Percentiles rank a stretch among this genome's conserved stretches.
phyloP scores from a whole-genome alignment of 2,113 vertebrate species.

The Ceratotherium simum region DNA sequence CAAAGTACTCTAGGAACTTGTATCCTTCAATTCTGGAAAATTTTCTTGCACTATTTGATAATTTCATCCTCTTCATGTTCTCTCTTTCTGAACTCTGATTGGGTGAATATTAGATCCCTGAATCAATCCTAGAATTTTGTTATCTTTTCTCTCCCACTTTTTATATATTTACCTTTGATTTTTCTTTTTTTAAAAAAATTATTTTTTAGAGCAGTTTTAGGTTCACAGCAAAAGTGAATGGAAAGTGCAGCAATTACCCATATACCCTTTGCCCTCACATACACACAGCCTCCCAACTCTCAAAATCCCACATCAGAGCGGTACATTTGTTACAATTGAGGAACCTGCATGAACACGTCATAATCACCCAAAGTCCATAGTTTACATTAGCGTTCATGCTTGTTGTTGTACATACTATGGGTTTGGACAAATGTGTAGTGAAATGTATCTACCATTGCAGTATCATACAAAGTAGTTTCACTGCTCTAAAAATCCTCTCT shows the following conservation, averaged over 20 bases:
- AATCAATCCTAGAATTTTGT: background rate
- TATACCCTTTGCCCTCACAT: background rate
- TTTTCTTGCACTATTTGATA: slow-evolving; percentile 10
- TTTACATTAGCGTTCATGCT: background rate
- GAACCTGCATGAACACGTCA: background rate
- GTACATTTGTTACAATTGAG: background rate
- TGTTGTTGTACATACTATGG: background rate
- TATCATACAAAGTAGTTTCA: background rate
- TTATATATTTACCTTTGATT: background rate
- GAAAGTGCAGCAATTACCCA: background rate
- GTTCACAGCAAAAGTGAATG: background rate
- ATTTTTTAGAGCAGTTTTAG: slow-evolving; percentile 30
- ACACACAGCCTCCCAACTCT: background rate
- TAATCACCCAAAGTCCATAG: background rate
- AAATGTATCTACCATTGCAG: background rate
- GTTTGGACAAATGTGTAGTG: slow-evolving; percentile 17
- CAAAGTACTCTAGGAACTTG: background rate
- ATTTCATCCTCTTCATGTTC: background rate
- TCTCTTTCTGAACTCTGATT: slow-evolving; percentile 34
- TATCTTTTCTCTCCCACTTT: background rate
- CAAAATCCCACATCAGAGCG: background rate
- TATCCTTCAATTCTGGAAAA: background rate
- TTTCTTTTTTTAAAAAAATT: slow-evolving; percentile 18
- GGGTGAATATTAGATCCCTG: background rate
- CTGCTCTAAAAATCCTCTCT: background rate